A percentile compares a stretch with the other conserved stretches of the same genome.
Evolutionary conservation across 2,797 vertebrate species (phyloP).

Genomic region (Liasis olivaceus): DNA sequence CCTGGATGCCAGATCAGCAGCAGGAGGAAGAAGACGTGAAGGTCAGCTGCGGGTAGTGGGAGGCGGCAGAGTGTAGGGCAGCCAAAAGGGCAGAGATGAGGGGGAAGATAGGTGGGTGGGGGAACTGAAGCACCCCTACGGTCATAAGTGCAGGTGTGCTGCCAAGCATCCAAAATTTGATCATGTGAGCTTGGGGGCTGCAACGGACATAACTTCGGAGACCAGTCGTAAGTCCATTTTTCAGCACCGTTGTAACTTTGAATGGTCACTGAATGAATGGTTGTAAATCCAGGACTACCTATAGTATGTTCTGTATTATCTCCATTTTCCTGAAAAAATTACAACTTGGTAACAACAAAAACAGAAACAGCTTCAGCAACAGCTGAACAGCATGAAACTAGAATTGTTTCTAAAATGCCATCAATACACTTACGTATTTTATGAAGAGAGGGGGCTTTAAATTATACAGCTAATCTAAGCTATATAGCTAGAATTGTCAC

Average conservation of each 20-base stretch:
- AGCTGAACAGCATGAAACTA: neutral
- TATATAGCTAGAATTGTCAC: neutral
- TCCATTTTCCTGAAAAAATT: no score
- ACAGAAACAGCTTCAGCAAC: neutral
- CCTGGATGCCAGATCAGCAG: neutral
- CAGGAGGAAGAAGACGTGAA: neutral
- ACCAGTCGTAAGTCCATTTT: neutral
- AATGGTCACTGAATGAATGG: neutral
- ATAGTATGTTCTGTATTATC: neutral
- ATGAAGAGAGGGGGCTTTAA: neutral
- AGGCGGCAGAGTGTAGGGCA: neutral
- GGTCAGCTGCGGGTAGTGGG: neutral
- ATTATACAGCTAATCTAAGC: neutral
- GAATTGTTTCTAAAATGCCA: neutral
- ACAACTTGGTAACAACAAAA: no score
- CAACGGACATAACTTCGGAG: neutral
- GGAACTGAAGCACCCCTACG: neutral
- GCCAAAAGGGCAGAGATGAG: no score
- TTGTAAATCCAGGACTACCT: neutral
- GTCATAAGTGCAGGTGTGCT: neutral
- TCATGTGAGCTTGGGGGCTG: neutral
- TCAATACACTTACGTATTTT: neutral
- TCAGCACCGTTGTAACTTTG: neutral
- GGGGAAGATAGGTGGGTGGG: neutral
- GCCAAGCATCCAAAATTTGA: neutral